These are phyloP conservation scores for Drosophila bocqueti DNA, from an alignment of 1,140 invertebrate genomes.

Conservation along the genomic window DNA sequence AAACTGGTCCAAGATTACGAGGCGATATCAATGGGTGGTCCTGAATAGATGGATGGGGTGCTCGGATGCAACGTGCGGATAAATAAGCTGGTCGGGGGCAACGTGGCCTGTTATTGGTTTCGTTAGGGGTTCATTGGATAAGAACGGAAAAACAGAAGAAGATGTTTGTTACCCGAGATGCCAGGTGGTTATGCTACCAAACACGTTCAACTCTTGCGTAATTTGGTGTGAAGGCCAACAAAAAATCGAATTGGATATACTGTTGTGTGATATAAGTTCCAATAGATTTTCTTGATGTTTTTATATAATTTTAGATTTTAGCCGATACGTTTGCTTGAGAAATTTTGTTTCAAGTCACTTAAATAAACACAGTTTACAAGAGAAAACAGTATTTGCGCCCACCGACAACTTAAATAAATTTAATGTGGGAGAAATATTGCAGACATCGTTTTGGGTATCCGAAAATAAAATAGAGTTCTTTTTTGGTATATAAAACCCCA, in stretches of 20 bases:
- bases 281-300: neutral
- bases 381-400: neutral
- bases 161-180: neutral
- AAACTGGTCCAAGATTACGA: conserved; percentile 46
- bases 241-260: neutral
- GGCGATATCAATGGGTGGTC: conserved; percentile 36
- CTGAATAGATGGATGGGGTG: conserved; percentile 14
- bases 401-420: neutral
- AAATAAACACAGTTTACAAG: neutral
- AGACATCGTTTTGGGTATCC: neutral
- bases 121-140: conserved; percentile 8
- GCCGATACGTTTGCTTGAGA: too few species aligned
- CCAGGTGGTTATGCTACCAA: neutral
- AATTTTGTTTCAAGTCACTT: too few species aligned
- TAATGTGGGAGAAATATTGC: neutral
- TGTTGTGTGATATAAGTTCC: neutral
- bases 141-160: neutral
- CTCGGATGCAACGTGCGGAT: conserved; percentile 12
- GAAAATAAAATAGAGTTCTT: too few species aligned
- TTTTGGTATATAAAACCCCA: too few species aligned
- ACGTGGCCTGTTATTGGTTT: conserved; percentile 6
- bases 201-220: neutral
- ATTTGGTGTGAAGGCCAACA: neutral
- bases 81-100: conserved; percentile 7
- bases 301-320: neutral